Evolutionary conservation across 2,113 vertebrate genomes (phyloP), one percentile per base, ranked within the genome.

Genomic region (Ancistrus triradiatus): DNA sequence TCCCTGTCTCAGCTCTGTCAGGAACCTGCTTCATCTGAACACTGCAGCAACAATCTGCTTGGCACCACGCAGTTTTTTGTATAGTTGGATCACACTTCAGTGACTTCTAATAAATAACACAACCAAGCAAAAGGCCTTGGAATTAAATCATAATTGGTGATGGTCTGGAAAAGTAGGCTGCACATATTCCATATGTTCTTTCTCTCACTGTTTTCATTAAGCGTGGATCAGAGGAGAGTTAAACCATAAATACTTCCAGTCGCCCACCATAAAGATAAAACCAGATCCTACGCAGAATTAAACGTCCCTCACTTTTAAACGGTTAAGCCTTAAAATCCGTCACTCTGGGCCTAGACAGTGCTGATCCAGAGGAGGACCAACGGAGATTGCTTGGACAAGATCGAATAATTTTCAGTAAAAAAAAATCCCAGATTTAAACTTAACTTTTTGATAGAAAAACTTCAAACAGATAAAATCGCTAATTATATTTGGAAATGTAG

Each of bases 61-160:
- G 44, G 31, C 61, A 65, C 38, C 49, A 46, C n/a, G 25, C 14
- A 38, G 50, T 10, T n/a, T 27, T 18, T 51, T 3, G 2, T 21
- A 42, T 18, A 58, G 57, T 47, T 74, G 53, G 37, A 59, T 25
- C 42, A 43, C 58, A 52, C 58, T 63, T 66, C 59, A 61, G 7
- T 63, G 18, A 42, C 37, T 27, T 57, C 44, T 53, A 50, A 61
- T 57, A 73, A 68, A 60, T 53, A 75, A 67, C 59, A 66, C 42
- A 25, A 51, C 27, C 27, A 63, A 33, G 25, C 10, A 21, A 31
- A 69, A 62, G 21, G 22, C 33, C n/a, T 49, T 62, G 15, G 47
- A 63, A 68, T 52, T 42, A 48, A 52, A 50, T 62, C 46, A 68
- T 70, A 65, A 69, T 63, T 72, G 47, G 24, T 66, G 43, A 68